A percentile compares a stretch with the other conserved stretches of the same genome.
Conservation (phyloP, 2,113 vertebrate species). For the Neomonachus schauinslandi region DNA sequence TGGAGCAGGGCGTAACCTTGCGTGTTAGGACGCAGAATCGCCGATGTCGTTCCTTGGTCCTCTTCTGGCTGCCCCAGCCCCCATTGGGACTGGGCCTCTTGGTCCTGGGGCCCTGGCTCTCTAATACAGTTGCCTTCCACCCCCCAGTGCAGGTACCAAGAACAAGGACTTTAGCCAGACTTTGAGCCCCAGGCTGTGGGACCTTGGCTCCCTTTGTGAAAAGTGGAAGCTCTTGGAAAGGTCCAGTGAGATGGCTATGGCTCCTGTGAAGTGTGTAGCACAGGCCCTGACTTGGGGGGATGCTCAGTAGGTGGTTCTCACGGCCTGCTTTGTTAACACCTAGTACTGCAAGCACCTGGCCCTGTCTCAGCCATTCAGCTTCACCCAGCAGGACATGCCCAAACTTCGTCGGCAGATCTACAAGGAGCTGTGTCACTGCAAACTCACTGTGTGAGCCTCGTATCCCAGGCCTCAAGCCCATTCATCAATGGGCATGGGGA, state of each 20-base stretch:
- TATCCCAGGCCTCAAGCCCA: slow-evolving; percentile 49
- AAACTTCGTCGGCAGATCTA: slow-evolving; percentile 95
- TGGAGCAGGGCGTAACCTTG: not conserved
- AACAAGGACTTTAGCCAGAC: not conserved
- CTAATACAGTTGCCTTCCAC: not conserved
- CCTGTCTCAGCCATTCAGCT: slow-evolving; percentile 91
- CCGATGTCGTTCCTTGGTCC: not conserved
- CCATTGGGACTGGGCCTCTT: not conserved
- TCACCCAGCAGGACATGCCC: slow-evolving; percentile 96
- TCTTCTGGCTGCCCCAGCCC: not conserved
- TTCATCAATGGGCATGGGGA: slow-evolving; percentile 42
- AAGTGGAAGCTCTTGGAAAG: slow-evolving; percentile 26
- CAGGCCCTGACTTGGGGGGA: not conserved
- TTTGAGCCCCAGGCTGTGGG: not conserved
- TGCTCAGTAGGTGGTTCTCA: not conserved
- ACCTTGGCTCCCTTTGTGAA: not conserved
- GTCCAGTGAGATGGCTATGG: not conserved
- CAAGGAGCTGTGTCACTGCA: slow-evolving; percentile 97
- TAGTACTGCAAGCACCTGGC: slow-evolving; percentile 97
- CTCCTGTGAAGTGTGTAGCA: not conserved
- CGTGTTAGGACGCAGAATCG: not conserved
- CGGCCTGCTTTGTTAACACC: slow-evolving; percentile 66
- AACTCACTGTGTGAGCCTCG: slow-evolving; percentile 92
- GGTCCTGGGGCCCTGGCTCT: not conserved
- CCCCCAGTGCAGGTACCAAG: not conserved